These are phyloP conservation scores for Stigmatopora nigra DNA, from an alignment of 2,113 vertebrate species.

Conservation along the genomic window DNA sequence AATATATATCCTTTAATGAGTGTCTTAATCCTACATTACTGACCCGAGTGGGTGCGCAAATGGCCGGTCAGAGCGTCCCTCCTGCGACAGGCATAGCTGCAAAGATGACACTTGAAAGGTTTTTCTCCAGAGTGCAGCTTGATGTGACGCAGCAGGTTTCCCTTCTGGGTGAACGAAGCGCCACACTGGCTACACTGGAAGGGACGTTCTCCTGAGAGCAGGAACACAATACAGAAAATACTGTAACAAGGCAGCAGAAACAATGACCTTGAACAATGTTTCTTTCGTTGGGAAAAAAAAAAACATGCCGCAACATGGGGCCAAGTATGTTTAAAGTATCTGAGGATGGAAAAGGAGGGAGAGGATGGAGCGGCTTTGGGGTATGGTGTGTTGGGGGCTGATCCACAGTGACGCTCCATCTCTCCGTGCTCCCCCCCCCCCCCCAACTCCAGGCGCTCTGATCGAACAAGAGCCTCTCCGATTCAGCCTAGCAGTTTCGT, in stretches of 20 bases:
- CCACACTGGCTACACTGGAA: constrained; percentile 98
- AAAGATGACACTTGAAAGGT: constrained; percentile 98
- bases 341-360: constrained; percentile 44
- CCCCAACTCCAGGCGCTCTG: constrained; percentile 82
- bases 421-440: constrained; percentile 73
- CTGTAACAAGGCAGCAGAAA: constrained; percentile 16
- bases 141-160: constrained; percentile 97
- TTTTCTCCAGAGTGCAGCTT: constrained; percentile 98
- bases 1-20: not conserved
- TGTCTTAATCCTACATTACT: constrained; percentile 37
- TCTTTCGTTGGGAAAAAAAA: constrained; percentile 1
- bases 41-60: constrained; percentile 94
- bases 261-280: not conserved
- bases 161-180: constrained; percentile 97
- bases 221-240: constrained; percentile 32
- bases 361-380: constrained; percentile 49
- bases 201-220: constrained; percentile 83
- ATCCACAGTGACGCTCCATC: constrained; percentile 61
- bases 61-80: constrained; percentile 95
- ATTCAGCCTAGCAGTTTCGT: constrained; percentile 96
- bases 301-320: constrained; percentile 35
- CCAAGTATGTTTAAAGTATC: constrained; percentile 56
- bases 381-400: constrained; percentile 45
- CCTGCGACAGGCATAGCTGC: constrained; percentile 95
- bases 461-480: constrained; percentile 97